A percentile compares a stretch with the other conserved stretches of the same genome.
These are phyloP conservation scores for Acanthosepion pharaonis DNA, from an alignment of 2,888 invertebrate species.

Conservation along the genomic window DNA sequence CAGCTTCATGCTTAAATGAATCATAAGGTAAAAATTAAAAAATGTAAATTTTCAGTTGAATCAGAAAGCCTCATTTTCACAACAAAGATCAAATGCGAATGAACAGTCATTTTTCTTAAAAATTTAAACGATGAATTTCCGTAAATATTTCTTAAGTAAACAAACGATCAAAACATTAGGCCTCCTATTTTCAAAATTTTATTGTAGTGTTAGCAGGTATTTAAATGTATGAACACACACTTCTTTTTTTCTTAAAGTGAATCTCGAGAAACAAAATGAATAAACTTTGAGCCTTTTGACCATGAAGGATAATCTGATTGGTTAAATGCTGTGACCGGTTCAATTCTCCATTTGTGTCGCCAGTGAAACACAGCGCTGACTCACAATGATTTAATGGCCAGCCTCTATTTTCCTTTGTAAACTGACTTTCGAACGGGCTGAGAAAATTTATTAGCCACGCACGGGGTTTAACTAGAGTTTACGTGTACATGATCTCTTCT, in stretches of 20 bases:
- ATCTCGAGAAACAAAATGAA: not conserved
- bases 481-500: constrained; percentile 20
- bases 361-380: not conserved
- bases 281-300: not conserved
- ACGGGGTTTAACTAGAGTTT: not conserved
- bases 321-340: not conserved
- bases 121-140: too few relatives aligned
- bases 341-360: not conserved
- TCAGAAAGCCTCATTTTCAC: too few relatives aligned
- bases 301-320: not conserved
- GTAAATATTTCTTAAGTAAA: too few relatives aligned
- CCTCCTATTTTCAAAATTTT: not conserved
- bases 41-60: too few relatives aligned
- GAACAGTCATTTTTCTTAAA: too few relatives aligned
- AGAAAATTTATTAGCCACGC: constrained; percentile 20
- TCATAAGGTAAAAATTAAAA: too few relatives aligned
- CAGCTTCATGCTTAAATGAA: too few relatives aligned
- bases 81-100: too few relatives aligned
- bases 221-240: not conserved
- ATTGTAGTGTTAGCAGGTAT: not conserved
- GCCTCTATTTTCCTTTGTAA: constrained; percentile 4
- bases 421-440: not conserved
- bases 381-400: constrained; percentile 33
- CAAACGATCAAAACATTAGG: too few relatives aligned
- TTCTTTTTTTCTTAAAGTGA: not conserved